Base-by-base conservation (phyloP, 2,113 vertebrate genomes). In the Cyphomyrus plagiostoma region DNA sequence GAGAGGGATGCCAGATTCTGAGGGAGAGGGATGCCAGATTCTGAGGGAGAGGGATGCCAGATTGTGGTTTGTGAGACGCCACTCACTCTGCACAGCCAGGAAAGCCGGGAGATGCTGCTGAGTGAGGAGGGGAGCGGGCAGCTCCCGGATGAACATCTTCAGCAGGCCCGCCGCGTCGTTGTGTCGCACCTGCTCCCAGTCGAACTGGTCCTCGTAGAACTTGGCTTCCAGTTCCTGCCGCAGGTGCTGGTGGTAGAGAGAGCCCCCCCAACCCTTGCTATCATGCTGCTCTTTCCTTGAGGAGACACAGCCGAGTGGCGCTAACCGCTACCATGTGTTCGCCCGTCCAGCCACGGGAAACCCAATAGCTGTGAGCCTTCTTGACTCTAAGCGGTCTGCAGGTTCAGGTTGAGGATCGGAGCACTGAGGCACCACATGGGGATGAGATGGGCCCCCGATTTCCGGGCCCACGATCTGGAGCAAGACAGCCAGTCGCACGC, bases 121-220 rank as follows among this genome's bases (percentile, higher is more conserved):
- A 0, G 98, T 98, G 92, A 99, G 97, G 46, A 99, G 95, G 2
- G 98, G 97, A 50, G 95, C 95, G 0, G 98, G 98, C 39, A 99
- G 95, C 89, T 99, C 98, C 91, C 98, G 94, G 94, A 99, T 97
- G 92, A 98, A 99, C 88, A 98, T 97, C 94, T 99, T 99, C 90
- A 99, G 92, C 93, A 99, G 95, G 26, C 98, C 97, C 0, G 98
- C 97, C 17, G 98, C 98, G 30, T 99, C 98, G 39, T 97, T 97
- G 83, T 97, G 97, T 90, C 97, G 97, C 62, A 99, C 96, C 90
- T 96, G 94, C 89, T 98, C 96, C 98, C 98, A 99, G 92, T 98
- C 97, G 90, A 99, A 98, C 11, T 94, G 90, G 48, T 97, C 96
- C 23, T 96, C 92, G 48, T 97, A 95, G 92, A 96, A 96, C 93